Evolutionary conservation across 1,140 invertebrate species (phyloP).

Genomic region (Atta texana): DNA sequence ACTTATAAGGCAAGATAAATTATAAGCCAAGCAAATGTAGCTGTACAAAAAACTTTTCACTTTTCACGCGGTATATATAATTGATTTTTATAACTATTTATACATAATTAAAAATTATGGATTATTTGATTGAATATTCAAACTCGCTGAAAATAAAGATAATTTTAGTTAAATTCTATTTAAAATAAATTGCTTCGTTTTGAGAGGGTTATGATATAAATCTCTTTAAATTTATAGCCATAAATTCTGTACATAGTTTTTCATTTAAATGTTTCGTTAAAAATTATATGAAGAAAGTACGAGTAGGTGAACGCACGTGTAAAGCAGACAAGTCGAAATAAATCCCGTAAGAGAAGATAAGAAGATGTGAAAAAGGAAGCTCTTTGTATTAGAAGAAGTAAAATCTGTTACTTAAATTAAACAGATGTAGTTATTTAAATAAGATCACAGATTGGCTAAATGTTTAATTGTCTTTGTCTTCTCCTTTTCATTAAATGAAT

Average conservation of each 20-base stretch:
- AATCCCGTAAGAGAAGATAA: background rate
- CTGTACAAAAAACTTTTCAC: background rate
- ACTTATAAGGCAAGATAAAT: background rate
- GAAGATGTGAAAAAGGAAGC: background rate
- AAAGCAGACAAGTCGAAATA: slow-evolving; percentile 24
- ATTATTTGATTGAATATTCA: slow-evolving; percentile 24
- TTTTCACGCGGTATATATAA: background rate
- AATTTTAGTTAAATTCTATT: slow-evolving; percentile 9
- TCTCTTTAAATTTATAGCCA: background rate
- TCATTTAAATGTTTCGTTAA: background rate
- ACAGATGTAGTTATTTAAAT: background rate
- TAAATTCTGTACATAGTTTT: background rate
- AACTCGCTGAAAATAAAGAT: background rate
- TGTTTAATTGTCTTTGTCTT: slow-evolving; percentile 1
- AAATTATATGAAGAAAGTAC: background rate
- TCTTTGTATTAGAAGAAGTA: background rate
- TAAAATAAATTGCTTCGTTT: slow-evolving; percentile 7
- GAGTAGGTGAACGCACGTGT: background rate
- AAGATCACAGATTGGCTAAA: background rate
- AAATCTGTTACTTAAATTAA: slow-evolving; percentile 26
- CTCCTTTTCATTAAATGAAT: background rate
- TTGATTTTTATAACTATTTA: background rate
- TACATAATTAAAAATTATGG: background rate
- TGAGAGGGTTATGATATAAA: background rate
- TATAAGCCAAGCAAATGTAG: slow-evolving; percentile 1